These are phyloP conservation scores for Tipula unca DNA, from an alignment of 2,888 invertebrate species.

Conservation along the genomic window DNA sequence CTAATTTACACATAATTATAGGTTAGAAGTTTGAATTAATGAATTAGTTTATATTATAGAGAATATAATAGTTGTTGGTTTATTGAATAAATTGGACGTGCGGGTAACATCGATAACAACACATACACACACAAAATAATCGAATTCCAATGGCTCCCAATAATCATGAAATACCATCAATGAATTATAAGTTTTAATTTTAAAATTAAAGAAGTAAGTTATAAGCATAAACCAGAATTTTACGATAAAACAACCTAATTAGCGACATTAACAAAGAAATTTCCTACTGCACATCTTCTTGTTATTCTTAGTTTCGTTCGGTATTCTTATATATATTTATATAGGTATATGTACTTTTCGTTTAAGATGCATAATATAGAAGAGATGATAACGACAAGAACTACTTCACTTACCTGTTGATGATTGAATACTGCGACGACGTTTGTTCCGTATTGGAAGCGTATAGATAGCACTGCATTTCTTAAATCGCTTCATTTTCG, in stretches of 20 bases:
- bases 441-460: slow-evolving; percentile 32
- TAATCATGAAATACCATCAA: not conserved
- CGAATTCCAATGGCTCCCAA: not conserved
- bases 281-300: not conserved
- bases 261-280: not conserved
- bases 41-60: not conserved
- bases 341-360: too few species aligned
- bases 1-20: not conserved
- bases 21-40: not conserved
- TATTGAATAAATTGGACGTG: not conserved
- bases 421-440: slow-evolving; percentile 29
- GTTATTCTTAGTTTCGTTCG: not conserved
- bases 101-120: not conserved
- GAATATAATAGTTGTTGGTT: not conserved
- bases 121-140: not conserved
- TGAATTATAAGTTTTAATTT: not conserved
- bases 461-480: slow-evolving; percentile 39
- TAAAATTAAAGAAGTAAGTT: not conserved
- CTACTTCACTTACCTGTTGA: slow-evolving; percentile 26
- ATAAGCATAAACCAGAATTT: not conserved
- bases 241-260: not conserved
- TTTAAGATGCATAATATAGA: too few species aligned
- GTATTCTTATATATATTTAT: too few species aligned
- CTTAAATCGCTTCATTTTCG: slow-evolving; percentile 33
- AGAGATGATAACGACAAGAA: not conserved